Conservation (phyloP, 2,797 vertebrate genomes). For the Poeciliopsis gracilis region DNA sequence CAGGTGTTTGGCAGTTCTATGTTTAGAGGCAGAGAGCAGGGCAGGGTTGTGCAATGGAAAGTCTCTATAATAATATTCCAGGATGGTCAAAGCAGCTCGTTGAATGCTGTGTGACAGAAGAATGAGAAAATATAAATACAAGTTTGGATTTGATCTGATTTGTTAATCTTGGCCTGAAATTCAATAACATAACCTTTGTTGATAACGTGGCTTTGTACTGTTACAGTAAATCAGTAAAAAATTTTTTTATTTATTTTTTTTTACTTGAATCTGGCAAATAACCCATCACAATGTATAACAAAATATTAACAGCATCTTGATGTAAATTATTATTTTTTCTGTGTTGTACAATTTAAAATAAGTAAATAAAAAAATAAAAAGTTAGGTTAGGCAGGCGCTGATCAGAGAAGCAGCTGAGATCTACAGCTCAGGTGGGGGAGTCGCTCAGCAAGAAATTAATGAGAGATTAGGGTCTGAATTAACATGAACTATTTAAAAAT, state of each 20-base stretch:
- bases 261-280: not conserved
- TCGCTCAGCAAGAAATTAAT: not conserved
- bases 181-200: not conserved
- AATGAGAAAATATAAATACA: constrained; percentile 16
- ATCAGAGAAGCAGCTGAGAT: not conserved
- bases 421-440: not conserved
- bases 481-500: not conserved
- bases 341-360: not conserved
- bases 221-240: constrained; percentile 2
- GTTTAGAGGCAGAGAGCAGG: constrained; percentile 89
- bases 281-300: not conserved
- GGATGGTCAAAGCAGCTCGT: constrained; percentile 89
- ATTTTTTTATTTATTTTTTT: too few species aligned
- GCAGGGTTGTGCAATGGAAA: constrained; percentile 93
- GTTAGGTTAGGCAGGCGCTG: not conserved
- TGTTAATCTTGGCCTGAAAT: not conserved
- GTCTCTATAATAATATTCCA: constrained; percentile 97
- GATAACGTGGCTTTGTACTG: not conserved
- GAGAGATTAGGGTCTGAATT: not conserved
- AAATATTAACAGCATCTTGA: not conserved
- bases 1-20: constrained; percentile 91
- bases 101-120: constrained; percentile 84
- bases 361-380: not conserved
- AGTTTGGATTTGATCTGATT: constrained; percentile 4
- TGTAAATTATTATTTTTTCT: not conserved